Base-by-base conservation (phyloP, 1,140 invertebrate species). In the Pseudobourletiella spinata region DNA sequence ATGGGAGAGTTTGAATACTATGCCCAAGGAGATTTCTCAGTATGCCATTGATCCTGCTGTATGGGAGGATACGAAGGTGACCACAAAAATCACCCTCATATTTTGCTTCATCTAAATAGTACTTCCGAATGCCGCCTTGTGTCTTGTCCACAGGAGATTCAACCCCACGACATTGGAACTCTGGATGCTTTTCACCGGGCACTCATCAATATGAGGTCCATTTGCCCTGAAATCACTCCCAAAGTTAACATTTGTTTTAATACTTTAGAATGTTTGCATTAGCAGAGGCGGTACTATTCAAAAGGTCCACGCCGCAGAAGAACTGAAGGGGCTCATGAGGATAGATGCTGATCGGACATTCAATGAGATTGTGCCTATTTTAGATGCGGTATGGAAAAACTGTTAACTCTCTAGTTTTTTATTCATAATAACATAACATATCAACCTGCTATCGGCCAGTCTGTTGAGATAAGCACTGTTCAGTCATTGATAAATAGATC, bases 181-280 rank as follows among this genome's bases (percentile, higher is more conserved):
- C 18, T 55, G 24, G 67, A 68, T 56, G 32, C 50, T 2, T 65
- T 68, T 50, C 67, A 65, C 26, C 29, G 61, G 18, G 67, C 67
- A 3, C n/a, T 54, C 4, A 3, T 56, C 14, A 59, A 57, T 22
- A 32, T 68, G 20, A 57, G 39, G 57, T 63, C 43, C 16, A n/a
- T n/a, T n/a, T n/a, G n/a, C n/a, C n/a, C n/a, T n/a, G n/a, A n/a
- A n/a, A n/a, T n/a, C n/a, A n/a, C n/a, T n/a, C n/a, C n/a, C n/a
- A n/a, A n/a, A n/a, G n/a, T n/a, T n/a, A n/a, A n/a, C n/a, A n/a
- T n/a, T n/a, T n/a, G n/a, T n/a, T n/a, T n/a, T n/a, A n/a, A n/a
- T n/a, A n/a, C n/a, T n/a, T n/a, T n/a, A n/a, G n/a, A n/a, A n/a
- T n/a, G n/a, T n/a, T n/a, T n/a, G n/a, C 28, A 66, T 50, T 14